Conservation (phyloP, 2,888 invertebrate species). For the Himalopsyche anomala region DNA sequence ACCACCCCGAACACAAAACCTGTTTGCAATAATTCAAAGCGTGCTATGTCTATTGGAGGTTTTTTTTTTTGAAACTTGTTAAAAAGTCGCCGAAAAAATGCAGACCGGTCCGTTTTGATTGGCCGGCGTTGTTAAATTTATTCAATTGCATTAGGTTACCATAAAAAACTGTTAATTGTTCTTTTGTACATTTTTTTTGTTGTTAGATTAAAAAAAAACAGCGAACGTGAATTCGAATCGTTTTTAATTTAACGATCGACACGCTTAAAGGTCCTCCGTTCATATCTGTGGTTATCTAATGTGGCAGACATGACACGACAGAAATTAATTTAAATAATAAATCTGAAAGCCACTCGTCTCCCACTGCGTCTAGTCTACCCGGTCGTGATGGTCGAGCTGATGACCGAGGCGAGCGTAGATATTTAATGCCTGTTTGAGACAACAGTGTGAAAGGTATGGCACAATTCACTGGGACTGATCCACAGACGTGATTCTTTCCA, state of each 20-base stretch:
- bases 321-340: too few relatives aligned
- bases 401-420: too few relatives aligned
- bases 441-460: too few relatives aligned
- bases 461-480: too few relatives aligned
- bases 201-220: not conserved
- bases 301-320: too few relatives aligned
- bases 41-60: not conserved
- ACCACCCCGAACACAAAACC: not conserved
- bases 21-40: not conserved
- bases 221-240: not conserved
- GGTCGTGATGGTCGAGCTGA: too few relatives aligned
- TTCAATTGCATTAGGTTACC: not conserved
- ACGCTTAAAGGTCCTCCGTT: not conserved
- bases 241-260: slow-evolving; percentile 9
- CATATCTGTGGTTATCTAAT: not conserved
- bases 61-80: slow-evolving; percentile 20
- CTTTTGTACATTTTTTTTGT: not conserved
- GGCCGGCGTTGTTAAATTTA: slow-evolving; percentile 5
- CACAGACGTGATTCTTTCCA: too few relatives aligned
- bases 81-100: slow-evolving; percentile 22
- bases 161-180: slow-evolving; percentile 11
- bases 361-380: too few relatives aligned
- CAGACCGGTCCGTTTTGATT: slow-evolving; percentile 3
- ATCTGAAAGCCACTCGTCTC: too few relatives aligned
- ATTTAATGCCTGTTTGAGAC: too few relatives aligned